These are phyloP conservation scores for Drosophila longiperda DNA, from an alignment of 2,888 invertebrate species.

Conservation along the genomic window DNA sequence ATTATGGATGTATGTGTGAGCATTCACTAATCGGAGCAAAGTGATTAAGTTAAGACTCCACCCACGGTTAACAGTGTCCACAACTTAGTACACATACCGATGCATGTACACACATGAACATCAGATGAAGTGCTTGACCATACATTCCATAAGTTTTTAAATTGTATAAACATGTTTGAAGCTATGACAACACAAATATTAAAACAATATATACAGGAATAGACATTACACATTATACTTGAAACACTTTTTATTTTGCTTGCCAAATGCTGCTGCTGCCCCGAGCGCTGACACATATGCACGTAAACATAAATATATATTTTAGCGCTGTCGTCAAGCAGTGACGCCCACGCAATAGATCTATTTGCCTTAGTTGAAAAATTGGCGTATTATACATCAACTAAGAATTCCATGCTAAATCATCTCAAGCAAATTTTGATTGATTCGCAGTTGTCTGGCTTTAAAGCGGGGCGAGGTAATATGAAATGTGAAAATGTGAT, in stretches of 20 bases:
- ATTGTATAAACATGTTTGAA: conserved; percentile 38
- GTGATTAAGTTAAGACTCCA: conserved; percentile 14
- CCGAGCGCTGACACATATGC: conserved; percentile 33
- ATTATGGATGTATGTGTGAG: conserved; percentile 32
- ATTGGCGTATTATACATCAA: conserved; percentile 65
- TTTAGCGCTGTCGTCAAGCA: conserved; percentile 63
- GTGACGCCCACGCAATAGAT: conserved; percentile 49
- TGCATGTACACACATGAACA: background rate
- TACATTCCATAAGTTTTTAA: conserved; percentile 25
- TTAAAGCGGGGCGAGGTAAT: conserved; percentile 8
- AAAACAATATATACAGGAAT: conserved; percentile 20
- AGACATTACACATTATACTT: conserved; percentile 26
- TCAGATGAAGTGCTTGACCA: background rate
- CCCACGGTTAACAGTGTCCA: conserved; percentile 42
- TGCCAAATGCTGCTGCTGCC: conserved; percentile 29
- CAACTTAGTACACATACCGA: conserved; percentile 17
- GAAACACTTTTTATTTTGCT: conserved; percentile 35
- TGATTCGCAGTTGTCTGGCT: conserved; percentile 56
- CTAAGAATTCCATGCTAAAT: conserved; percentile 74
- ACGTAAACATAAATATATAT: background rate
- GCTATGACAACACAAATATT: conserved; percentile 45
- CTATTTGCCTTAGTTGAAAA: conserved; percentile 70
- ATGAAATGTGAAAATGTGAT: conserved; percentile 20
- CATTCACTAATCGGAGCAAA: conserved; percentile 14
- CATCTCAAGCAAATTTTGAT: conserved; percentile 67